Conservation (phyloP, 2,113 vertebrate species). For the Daboia siamensis region DNA sequence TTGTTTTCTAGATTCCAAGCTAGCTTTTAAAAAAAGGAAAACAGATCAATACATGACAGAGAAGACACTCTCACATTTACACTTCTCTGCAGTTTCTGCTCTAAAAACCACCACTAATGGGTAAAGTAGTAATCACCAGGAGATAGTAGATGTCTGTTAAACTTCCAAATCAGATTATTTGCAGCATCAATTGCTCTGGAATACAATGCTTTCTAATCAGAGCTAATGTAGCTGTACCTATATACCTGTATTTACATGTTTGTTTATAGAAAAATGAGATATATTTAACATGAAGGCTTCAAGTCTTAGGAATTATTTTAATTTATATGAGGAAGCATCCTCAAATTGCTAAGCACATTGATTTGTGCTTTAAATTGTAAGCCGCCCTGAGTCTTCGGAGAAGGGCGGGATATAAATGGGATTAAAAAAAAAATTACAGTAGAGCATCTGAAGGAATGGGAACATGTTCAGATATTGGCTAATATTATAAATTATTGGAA, state of each 20-base stretch:
- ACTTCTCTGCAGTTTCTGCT: background rate
- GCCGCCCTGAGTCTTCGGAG: too few relatives aligned
- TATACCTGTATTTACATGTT: background rate
- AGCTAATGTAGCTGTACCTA: background rate
- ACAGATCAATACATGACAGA: background rate
- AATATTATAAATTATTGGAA: background rate
- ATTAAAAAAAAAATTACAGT: too few relatives aligned
- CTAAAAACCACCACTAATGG: background rate
- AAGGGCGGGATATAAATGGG: too few relatives aligned
- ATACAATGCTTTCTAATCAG: background rate
- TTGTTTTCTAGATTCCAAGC: background rate
- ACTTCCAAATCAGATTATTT: background rate
- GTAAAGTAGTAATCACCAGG: too few relatives aligned
- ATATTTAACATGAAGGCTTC: background rate
- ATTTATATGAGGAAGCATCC: background rate
- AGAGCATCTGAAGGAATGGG: background rate
- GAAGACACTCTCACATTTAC: background rate
- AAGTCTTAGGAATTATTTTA: background rate
- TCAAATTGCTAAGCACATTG: too few relatives aligned
- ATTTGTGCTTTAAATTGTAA: too few relatives aligned
- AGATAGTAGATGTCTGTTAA: background rate
- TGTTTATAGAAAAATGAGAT: background rate
- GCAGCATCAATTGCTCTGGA: background rate
- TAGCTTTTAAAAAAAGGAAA: background rate
- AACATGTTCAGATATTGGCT: background rate